Base-by-base conservation (phyloP, 2,113 vertebrate genomes). In the Eulacestoma nigropectus region DNA sequence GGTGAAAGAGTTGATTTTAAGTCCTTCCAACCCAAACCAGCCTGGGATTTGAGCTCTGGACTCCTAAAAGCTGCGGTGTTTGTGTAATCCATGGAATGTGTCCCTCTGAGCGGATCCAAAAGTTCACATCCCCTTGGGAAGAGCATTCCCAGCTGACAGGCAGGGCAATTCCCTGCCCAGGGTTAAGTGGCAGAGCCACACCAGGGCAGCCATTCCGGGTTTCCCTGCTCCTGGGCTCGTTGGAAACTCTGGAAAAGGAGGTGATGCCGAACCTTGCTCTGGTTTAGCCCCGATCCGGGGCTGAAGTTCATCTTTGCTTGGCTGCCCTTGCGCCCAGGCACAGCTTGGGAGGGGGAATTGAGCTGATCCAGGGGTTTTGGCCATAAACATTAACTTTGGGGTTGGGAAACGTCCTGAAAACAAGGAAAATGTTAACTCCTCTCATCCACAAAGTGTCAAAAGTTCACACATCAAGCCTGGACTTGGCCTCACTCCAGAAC, bases 31-130 rank as follows among this genome's bases (percentile, higher is more conserved):
- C 16, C 64, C 56, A 39, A 47, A 13, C 10, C 64, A n/a, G 18
- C 0, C 1, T n/a, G 35, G 15, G 18, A 3, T 52, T 46, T 9
- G 84, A 44, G 22, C 46, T 68, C 63, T 2, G 4, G n/a, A 3
- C 41, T 7, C 57, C 52, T 62, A 12, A 2, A 29, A 57, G 47
- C 30, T 7, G 0, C 19, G 12, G 23, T 1, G 6, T 5, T 3
- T 0, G 9, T 30, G 23, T 5, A 16, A 8, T 16, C 49, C 46
- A 0, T 4, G 0, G 5, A 5, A 10, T 0, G 2, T 6, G 33
- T 26, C 32, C 35, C 60, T 26, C 29, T 20, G 64, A 37, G 62
- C 35, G 1, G 3, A 46, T 13, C 76, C 65, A n/a, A 14, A 8
- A 22, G 2, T 59, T 27, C 29, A 29, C 75, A 26, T 30, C 49